Percentiles rank a stretch among this genome's conserved stretches.
Evolutionary conservation across 2,888 invertebrate species (phyloP).

Genomic region (Leucophora obtusa): DNA sequence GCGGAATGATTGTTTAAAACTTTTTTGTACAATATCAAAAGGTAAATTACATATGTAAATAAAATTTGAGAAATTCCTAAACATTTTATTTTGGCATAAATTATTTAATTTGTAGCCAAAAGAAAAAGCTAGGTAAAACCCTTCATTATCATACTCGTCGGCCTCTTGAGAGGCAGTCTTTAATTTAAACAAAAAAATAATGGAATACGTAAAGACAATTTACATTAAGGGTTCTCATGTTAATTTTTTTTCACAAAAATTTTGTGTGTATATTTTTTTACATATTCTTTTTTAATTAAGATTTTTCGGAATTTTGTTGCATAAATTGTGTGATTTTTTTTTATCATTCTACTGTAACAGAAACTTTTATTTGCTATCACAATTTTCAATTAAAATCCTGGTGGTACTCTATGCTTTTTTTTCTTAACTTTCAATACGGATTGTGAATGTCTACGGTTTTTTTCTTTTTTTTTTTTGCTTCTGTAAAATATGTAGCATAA

Average conservation of each 20-base stretch:
- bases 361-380: slow-evolving; percentile 53
- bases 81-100: slow-evolving; percentile 34
- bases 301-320: slow-evolving; percentile 26
- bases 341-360: not conserved
- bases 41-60: not conserved
- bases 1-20: not conserved
- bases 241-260: slow-evolving; percentile 16
- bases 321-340: not conserved
- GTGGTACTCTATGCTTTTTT: not conserved
- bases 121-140: not conserved
- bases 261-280: not conserved
- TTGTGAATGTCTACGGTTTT: not conserved
- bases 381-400: slow-evolving; percentile 58
- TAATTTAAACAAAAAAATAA: not conserved
- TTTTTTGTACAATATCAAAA: not conserved
- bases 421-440: slow-evolving; percentile 7
- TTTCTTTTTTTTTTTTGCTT: not conserved
- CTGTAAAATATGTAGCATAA: not conserved
- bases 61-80: slow-evolving; percentile 20
- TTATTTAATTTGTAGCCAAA: slow-evolving; percentile 30
- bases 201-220: not conserved
- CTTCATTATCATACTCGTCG: not conserved
- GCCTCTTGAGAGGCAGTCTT: not conserved
- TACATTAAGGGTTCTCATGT: slow-evolving; percentile 37
- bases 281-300: slow-evolving; percentile 47